A percentile compares a stretch with the other conserved stretches of the same genome.
phyloP scores from a whole-genome alignment of 2,888 invertebrate species.

The Ornithoptera alexandrae region DNA sequence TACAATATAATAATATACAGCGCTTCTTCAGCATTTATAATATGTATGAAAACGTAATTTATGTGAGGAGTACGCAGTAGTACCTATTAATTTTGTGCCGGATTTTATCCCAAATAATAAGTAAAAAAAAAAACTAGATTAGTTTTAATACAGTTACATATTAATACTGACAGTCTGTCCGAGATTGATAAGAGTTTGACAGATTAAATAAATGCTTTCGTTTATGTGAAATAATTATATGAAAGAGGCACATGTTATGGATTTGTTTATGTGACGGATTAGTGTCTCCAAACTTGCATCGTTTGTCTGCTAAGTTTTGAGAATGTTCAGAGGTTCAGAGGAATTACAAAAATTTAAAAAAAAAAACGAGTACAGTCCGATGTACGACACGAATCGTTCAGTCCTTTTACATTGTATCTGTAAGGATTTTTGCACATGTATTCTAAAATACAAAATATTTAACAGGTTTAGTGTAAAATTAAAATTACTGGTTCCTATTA shows the following conservation, averaged over 20 bases:
- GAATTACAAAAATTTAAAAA: slow-evolving; percentile 1
- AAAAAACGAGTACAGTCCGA: background rate
- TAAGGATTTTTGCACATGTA: slow-evolving; percentile 11
- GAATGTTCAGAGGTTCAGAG: slow-evolving; percentile 14
- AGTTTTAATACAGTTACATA: background rate
- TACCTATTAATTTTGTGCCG: background rate
- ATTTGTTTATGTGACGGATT: slow-evolving; percentile 1
- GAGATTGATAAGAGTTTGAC: background rate
- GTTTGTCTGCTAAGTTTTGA: slow-evolving; percentile 6
- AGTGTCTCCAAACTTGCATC: background rate
- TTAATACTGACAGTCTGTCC: background rate
- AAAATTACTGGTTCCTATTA: background rate
- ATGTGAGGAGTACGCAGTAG: background rate
- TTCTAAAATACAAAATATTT: slow-evolving; percentile 1
- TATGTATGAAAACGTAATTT: background rate
- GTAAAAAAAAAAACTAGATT: background rate
- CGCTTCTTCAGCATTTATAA: background rate
- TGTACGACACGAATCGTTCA: background rate
- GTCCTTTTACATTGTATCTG: background rate
- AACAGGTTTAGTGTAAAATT: background rate
- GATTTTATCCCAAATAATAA: background rate
- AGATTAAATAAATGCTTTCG: background rate
- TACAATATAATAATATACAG: background rate
- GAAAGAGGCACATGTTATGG: slow-evolving; percentile 15
- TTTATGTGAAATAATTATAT: slow-evolving; percentile 23